Conservation (phyloP, 2,797 vertebrate genomes). For the Poeciliopsis infans region DNA sequence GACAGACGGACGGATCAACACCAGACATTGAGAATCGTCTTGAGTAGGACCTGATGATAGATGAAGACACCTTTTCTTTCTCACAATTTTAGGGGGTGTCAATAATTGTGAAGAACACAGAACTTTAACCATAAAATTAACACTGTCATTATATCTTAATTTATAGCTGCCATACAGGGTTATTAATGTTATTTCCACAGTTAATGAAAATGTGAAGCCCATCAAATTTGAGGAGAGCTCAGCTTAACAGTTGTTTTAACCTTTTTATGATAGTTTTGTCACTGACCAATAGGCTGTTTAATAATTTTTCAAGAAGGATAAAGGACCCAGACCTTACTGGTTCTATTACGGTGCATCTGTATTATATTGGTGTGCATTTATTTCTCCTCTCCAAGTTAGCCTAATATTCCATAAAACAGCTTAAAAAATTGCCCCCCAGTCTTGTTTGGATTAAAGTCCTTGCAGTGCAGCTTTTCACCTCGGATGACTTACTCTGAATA, state of each 20-base stretch:
- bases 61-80: not conserved
- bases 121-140: not conserved
- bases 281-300: not conserved
- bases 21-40: not conserved
- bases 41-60: not conserved
- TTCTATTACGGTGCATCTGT: not conserved
- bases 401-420: slow-evolving; percentile 34
- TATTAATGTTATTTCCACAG: not conserved
- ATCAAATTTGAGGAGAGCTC: not conserved
- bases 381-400: slow-evolving; percentile 13
- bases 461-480: slow-evolving; percentile 11
- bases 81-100: not conserved
- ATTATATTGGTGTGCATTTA: slow-evolving; percentile 13
- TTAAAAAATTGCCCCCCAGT: slow-evolving; percentile 32
- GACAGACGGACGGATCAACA: not conserved
- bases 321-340: slow-evolving; percentile 10
- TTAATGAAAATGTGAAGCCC: not conserved
- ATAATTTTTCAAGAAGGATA: not conserved
- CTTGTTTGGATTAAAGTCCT: slow-evolving; percentile 32
- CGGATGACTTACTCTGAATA: slow-evolving; percentile 20
- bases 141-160: not conserved
- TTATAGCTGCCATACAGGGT: not conserved
- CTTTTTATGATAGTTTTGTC: not conserved
- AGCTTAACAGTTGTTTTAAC: not conserved
- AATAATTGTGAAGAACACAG: not conserved